Evolutionary conservation across 2,113 vertebrate genomes (phyloP), one percentile per base, ranked within the genome.

Genomic region (Plecotus auritus): DNA sequence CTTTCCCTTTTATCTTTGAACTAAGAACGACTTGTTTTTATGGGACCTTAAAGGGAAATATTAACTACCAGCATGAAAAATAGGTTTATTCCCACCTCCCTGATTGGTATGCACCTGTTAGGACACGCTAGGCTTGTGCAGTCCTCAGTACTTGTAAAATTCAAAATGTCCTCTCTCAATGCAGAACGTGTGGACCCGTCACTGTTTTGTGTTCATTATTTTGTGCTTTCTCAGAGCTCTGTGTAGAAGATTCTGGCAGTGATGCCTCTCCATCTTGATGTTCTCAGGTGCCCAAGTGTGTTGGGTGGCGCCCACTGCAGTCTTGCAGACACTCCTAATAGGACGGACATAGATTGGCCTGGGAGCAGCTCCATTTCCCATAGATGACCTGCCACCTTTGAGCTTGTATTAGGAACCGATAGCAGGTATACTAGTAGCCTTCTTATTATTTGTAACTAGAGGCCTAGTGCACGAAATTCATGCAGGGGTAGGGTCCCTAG

Each of bases 1-100:
- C 10, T 45, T 86, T 93, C 49, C 35, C 35, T 82, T 76, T 85
- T 22, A n/a, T 47, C 69, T 20, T 77, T 77, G 11, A 77, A 45
- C 37, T 74, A 42, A 61, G n/a, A 82, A 37, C 35, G 42, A 64
- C 73, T 92, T 73, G 37, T 82, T 93, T 74, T 67, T 67, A 30
- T 70, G 35, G 13, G 37, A 66, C 66, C 42, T 23, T 90, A 69
- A 90, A 66, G 32, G 69, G 64, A 76, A 83, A 74, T 32, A n/a
- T 1, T 88, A 86, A 82, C 16, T 73, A 2, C 12, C 20, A 20
- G 26, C 7, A 30, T 40, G 12, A 47, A 49, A 49, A 54, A 54
- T 37, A 45, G 42, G n/a, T 16, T 54, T 82, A 64, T 77, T 66
- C 18, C 14, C 30, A 26, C 11, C 70, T 78, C 32, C 51, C 20